Percentiles rank a stretch among this genome's conserved stretches.
Evolutionary conservation across 2,797 vertebrate genomes (phyloP).

Genomic region (Pogoniulus pusillus): DNA sequence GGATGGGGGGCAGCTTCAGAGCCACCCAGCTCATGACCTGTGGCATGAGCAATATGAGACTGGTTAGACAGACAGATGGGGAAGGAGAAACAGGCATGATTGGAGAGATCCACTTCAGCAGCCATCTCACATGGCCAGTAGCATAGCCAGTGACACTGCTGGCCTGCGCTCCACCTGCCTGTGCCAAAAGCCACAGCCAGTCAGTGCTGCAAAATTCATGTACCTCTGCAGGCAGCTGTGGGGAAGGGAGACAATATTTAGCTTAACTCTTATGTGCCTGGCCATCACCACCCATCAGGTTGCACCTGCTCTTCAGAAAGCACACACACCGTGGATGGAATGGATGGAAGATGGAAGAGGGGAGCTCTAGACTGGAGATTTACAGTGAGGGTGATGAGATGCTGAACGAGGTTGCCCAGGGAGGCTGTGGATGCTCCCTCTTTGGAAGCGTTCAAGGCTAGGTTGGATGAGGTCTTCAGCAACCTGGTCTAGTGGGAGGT

Average conservation of each 20-base stretch:
- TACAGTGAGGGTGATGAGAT: too few species aligned
- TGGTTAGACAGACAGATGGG: background rate
- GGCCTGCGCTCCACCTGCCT: background rate
- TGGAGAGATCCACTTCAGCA: background rate
- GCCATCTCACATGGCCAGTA: background rate
- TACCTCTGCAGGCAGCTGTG: background rate
- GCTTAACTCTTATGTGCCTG: background rate
- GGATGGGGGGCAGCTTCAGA: background rate
- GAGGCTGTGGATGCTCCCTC: too few species aligned
- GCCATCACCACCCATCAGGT: background rate
- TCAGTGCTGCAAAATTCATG: background rate
- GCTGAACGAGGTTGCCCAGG: too few species aligned
- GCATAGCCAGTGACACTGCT: background rate
- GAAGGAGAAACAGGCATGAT: background rate
- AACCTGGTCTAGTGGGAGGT: too few species aligned
- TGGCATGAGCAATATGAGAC: background rate
- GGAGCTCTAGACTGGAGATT: too few species aligned
- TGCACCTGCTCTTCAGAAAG: background rate
- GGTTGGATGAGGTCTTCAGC: too few species aligned
- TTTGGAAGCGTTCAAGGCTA: too few species aligned
- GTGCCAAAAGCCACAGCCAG: conserved; percentile 2
- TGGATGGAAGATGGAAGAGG: too few species aligned
- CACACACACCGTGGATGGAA: background rate
- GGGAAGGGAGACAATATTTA: background rate
- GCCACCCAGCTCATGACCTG: background rate